phyloP scores from a whole-genome alignment of 1,140 invertebrate genomes.

The Anoplophora glabripennis region DNA sequence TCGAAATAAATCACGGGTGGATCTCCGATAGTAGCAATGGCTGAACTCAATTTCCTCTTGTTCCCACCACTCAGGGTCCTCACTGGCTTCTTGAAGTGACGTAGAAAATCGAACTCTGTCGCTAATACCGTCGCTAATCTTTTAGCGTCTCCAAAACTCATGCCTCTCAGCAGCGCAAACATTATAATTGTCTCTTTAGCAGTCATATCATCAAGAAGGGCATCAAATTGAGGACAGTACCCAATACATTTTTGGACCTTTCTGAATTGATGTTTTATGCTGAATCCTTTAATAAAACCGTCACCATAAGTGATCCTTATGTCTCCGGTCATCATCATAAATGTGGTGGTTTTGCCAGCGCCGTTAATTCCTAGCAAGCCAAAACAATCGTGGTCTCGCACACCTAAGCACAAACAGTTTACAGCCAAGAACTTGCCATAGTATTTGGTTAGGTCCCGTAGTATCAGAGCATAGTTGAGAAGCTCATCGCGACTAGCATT shows the following conservation, averaged over 20 bases:
- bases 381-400: slow-evolving; percentile 73
- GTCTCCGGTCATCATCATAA: slow-evolving; percentile 88
- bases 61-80: slow-evolving; percentile 85
- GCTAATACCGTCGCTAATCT: slow-evolving; percentile 48
- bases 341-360: slow-evolving; percentile 75
- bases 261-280: slow-evolving; percentile 54
- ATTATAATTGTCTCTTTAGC: slow-evolving; percentile 74
- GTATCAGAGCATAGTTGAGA: slow-evolving; percentile 47
- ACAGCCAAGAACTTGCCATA: slow-evolving; percentile 70
- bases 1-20: slow-evolving; percentile 87
- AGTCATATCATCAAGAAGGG: slow-evolving; percentile 75
- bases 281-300: slow-evolving; percentile 48
- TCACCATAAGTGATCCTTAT: slow-evolving; percentile 52
- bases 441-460: slow-evolving; percentile 63
- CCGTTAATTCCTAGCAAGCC: slow-evolving; percentile 87
- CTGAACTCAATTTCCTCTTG: slow-evolving; percentile 91
- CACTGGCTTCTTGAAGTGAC: slow-evolving; percentile 57
- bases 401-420: slow-evolving; percentile 65
- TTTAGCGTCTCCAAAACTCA: slow-evolving; percentile 52
- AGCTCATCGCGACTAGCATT: slow-evolving; percentile 29
- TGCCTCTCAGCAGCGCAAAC: slow-evolving; percentile 72
- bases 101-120: slow-evolving; percentile 52
- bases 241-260: slow-evolving; percentile 63
- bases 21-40: slow-evolving; percentile 88
- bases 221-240: slow-evolving; percentile 85